These are phyloP conservation scores for Ardeotis arabs DNA, from an alignment of 2,113 vertebrate species.

Conservation along the genomic window DNA sequence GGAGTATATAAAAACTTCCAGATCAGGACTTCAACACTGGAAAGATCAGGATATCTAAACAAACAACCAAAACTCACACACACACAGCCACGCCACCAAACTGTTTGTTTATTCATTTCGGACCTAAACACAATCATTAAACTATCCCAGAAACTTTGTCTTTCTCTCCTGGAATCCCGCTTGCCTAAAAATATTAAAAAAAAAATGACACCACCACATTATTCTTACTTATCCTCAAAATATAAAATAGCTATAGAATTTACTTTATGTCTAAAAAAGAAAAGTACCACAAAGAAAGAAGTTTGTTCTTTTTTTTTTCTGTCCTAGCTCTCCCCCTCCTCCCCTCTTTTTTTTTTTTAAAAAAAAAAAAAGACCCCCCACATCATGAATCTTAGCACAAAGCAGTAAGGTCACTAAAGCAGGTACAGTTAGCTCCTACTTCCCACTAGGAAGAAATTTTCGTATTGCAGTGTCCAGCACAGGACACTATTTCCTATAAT, in stretches of 20 bases:
- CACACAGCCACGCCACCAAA: neutral
- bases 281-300: too few relatives aligned
- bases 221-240: neutral
- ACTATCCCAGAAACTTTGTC: neutral
- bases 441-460: neutral
- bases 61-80: neutral
- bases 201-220: neutral
- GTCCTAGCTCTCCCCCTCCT: too few relatives aligned
- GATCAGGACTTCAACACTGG: neutral
- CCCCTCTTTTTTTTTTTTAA: too few relatives aligned
- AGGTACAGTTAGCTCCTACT: neutral
- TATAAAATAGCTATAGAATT: neutral
- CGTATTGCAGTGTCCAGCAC: neutral
- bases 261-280: neutral
- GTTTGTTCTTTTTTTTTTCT: neutral
- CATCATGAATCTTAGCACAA: neutral
- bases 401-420: neutral
- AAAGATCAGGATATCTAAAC: neutral
- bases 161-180: neutral
- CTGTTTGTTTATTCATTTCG: neutral
- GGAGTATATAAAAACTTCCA: neutral
- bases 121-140: neutral
- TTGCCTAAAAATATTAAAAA: neutral
- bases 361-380: too few relatives aligned
- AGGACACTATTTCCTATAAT: neutral